Evolutionary conservation across 2,888 invertebrate genomes (phyloP), one percentile per base, ranked within the genome.

Genomic region (Eupithecia subfuscata): DNA sequence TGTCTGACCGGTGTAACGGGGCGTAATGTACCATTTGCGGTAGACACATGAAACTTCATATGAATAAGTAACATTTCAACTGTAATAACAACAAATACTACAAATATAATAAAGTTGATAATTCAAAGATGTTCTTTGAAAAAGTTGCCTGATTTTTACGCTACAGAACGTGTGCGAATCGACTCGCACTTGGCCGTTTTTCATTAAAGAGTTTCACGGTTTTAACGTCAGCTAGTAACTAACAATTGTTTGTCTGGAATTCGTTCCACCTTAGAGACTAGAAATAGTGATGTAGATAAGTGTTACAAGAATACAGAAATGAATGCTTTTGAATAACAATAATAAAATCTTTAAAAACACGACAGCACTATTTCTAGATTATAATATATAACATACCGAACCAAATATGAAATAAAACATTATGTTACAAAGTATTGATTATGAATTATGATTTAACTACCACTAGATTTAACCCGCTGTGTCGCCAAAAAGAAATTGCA

Each of bases 201-300:
- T 34, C 6, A 34, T 34, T 40, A 40, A 1, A n/a, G n/a, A n/a
- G 1, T 52, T n/a, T 8, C 1, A 56, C 22, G 22, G 11, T 48
- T n/a, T 48, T 22, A 22, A 22, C 9, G 11, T 11, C 22, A 52
- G 9, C n/a, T 52, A 11, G n/a, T 56, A 4, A 22, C 7, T n/a
- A 18, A 52, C n/a, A 56, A 25, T 25, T 12, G 56, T 60, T 60
- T 60, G 60, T 60, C 1, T 60, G 14, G 25, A 25, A 60, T 12
- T 25, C 22, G 60, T 25, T 60, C 25, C 60, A 60, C 40, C 18
- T 68, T 68, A 30, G 69, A 30, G 79, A 76, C 76, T 78, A 80
- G 80, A 80, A 80, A 78, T 80, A 77, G 79, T 81, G 81, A 78
- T 80, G 79, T 77, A 70, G 43, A 16, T 45, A 65, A 67, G 9